Evolutionary conservation across 2,888 invertebrate genomes (phyloP).

Genomic region (Andrena chrysosceles): DNA sequence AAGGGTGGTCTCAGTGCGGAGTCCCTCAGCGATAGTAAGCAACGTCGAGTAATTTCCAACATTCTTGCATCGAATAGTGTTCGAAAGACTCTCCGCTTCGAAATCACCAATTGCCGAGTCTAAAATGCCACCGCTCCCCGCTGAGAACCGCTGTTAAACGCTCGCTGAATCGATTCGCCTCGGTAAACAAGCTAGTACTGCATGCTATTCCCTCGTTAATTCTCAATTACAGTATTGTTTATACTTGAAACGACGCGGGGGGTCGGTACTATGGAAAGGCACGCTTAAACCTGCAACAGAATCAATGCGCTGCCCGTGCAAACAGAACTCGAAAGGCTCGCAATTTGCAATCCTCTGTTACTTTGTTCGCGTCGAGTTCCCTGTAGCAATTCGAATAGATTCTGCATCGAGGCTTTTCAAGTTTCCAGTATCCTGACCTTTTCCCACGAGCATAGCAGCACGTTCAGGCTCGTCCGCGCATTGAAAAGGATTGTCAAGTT

Average conservation of each 20-base stretch:
- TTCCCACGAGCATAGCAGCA: too few species aligned
- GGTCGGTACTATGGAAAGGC: slow-evolving; percentile 35
- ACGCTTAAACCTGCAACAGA: background rate
- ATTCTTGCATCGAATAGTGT: background rate
- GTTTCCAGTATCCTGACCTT: too few species aligned
- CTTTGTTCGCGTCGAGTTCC: too few species aligned
- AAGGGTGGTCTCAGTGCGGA: background rate
- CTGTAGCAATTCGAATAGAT: background rate
- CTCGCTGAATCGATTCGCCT: slow-evolving; percentile 51
- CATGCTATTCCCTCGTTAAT: slow-evolving; percentile 80
- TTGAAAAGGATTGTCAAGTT: slow-evolving; percentile 10
- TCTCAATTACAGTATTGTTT: slow-evolving; percentile 79
- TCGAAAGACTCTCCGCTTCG: background rate
- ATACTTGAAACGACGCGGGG: slow-evolving; percentile 71
- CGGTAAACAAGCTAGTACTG: slow-evolving; percentile 64
- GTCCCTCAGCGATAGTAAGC: background rate
- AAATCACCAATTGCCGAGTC: background rate
- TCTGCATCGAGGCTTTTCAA: background rate
- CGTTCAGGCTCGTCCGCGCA: slow-evolving; percentile 9
- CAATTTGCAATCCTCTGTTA: too few species aligned
- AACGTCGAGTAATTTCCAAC: background rate
- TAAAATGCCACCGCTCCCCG: background rate
- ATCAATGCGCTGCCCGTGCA: background rate
- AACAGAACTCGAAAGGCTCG: too few species aligned
- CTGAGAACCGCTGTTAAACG: slow-evolving; percentile 55